Evolutionary conservation across 2,888 invertebrate genomes (phyloP).

Genomic region (Isotomurus palustris): DNA sequence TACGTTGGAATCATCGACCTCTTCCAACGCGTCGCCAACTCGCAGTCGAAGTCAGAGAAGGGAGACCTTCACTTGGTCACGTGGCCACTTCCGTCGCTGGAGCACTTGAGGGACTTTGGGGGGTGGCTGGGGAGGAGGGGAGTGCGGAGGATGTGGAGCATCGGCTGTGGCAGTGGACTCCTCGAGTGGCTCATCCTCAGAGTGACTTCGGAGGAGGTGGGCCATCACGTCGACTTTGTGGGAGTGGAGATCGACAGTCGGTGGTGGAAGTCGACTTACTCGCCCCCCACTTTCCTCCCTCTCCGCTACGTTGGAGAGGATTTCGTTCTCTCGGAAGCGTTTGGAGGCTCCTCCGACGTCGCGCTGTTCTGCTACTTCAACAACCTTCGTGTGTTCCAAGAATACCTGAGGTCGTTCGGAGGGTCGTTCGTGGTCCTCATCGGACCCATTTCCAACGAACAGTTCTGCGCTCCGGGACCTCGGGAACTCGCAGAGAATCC

Average conservation of each 20-base stretch:
- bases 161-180: constrained; percentile 77
- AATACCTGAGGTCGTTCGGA: constrained; percentile 5
- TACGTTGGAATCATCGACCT: background rate
- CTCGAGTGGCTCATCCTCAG: constrained; percentile 69
- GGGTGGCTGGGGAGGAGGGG: constrained; percentile 22
- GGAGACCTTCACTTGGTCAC: constrained; percentile 50
- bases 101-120: constrained; percentile 60
- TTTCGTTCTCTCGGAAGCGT: background rate
- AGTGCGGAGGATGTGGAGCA: constrained; percentile 56
- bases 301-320: constrained; percentile 10
- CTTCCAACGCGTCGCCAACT: background rate
- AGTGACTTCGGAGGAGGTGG: constrained; percentile 4
- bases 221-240: constrained; percentile 44
- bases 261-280: constrained; percentile 12
- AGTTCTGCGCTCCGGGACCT: constrained; percentile 28
- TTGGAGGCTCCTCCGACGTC: constrained; percentile 2
- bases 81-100: constrained; percentile 69
- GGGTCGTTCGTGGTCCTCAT: constrained; percentile 10
- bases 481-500: constrained; percentile 9
- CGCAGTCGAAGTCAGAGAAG: background rate
- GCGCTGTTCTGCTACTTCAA: constrained; percentile 20
- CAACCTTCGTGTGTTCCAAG: constrained; percentile 9
- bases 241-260: constrained; percentile 20
- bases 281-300: constrained; percentile 14
- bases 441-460: constrained; percentile 14